phyloP scores from a whole-genome alignment of 1,140 invertebrate genomes.

The Hylyphantes graminicola region DNA sequence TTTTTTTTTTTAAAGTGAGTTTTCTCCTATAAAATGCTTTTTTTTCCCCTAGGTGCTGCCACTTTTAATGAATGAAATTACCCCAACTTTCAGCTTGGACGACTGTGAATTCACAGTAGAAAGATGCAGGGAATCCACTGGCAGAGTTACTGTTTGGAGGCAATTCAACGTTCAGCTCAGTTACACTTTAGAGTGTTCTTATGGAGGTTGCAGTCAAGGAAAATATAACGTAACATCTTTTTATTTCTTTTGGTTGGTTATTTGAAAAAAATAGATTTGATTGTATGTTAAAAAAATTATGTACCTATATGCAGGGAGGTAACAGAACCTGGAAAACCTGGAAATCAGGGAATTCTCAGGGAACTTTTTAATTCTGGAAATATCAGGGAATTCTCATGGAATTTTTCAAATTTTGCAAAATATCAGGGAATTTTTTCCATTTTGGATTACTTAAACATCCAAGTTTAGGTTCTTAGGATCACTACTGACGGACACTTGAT shows the following conservation, averaged over 20 bases:
- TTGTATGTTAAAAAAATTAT: too few relatives aligned
- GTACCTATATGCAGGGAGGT: too few relatives aligned
- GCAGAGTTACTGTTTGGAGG: slow-evolving; percentile 85
- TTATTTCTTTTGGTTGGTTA: neutral
- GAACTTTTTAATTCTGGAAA: too few relatives aligned
- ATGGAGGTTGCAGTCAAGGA: slow-evolving; percentile 85
- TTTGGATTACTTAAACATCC: too few relatives aligned
- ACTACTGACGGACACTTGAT: too few relatives aligned
- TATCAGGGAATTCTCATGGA: too few relatives aligned
- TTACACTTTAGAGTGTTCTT: slow-evolving; percentile 90
- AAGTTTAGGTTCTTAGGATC: too few relatives aligned
- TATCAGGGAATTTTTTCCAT: too few relatives aligned
- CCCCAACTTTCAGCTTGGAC: slow-evolving; percentile 78
- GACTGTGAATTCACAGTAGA: slow-evolving; percentile 84
- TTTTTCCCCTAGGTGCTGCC: slow-evolving; percentile 69
- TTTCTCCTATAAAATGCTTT: neutral
- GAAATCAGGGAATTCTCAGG: too few relatives aligned
- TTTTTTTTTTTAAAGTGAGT: neutral
- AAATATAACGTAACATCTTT: slow-evolving; percentile 68
- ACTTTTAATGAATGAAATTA: slow-evolving; percentile 76
- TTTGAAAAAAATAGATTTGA: too few relatives aligned
- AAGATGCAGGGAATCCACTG: slow-evolving; percentile 83
- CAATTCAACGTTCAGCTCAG: slow-evolving; percentile 79
- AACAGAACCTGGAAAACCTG: too few relatives aligned
- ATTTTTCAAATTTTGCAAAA: too few relatives aligned